Conservation (phyloP, 2,888 invertebrate species). For the Coremacera marginata region DNA sequence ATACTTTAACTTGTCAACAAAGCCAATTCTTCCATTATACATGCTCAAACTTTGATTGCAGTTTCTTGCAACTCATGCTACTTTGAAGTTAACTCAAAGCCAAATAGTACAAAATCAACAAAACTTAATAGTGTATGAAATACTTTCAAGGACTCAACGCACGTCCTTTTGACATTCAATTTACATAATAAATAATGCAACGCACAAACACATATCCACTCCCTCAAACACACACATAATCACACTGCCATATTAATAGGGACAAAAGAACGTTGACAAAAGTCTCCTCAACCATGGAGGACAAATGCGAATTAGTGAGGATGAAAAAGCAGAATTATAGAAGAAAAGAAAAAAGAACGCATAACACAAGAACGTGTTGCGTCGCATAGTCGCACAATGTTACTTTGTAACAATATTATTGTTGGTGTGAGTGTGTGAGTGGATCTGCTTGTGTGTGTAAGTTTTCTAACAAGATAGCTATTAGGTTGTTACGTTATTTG, state of each 20-base stretch:
- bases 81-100: too few species aligned
- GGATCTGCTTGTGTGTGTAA: slow-evolving; percentile 5
- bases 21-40: too few species aligned
- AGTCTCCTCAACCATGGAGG: not conserved
- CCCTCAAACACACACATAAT: not conserved
- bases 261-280: slow-evolving; percentile 7
- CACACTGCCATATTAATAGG: not conserved
- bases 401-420: not conserved
- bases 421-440: not conserved
- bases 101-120: too few species aligned
- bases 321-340: not conserved
- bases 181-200: slow-evolving; percentile 25
- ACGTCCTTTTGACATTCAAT: slow-evolving; percentile 26
- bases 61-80: too few species aligned
- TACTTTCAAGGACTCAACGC: not conserved
- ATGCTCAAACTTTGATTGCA: too few species aligned
- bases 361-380: not conserved
- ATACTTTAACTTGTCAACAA: too few species aligned
- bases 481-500: slow-evolving; percentile 64
- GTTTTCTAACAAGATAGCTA: slow-evolving; percentile 61
- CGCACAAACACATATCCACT: not conserved
- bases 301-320: too few species aligned
- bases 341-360: not conserved
- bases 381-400: not conserved
- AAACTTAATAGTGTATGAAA: too few species aligned